Base-by-base conservation (phyloP, 1,140 invertebrate species). In the Drosophila neocordata region DNA sequence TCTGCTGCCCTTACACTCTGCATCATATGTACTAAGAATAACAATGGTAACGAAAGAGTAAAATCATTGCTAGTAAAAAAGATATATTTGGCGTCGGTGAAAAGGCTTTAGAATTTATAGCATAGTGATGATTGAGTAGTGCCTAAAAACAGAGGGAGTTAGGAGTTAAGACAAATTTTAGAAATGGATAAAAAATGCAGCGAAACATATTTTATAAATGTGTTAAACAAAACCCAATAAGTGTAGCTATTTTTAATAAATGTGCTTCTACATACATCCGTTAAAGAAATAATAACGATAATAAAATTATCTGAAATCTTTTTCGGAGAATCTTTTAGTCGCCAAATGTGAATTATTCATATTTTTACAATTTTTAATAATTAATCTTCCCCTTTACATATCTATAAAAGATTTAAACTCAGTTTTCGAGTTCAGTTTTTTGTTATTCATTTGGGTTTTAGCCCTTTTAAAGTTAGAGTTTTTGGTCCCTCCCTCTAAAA, bases 1-100 rank as follows among this genome's bases (percentile, higher is more conserved):
- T 88, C 55, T 91, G 90, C 66, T 91, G 90, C 52, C 85, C 85
- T 44, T 91, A 91, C 57, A 88, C 87, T 48, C 41, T 90, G 66
- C 88, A 90, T 12, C 63, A 78, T 55, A 90, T 57, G 89, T 90
- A 75, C 69, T 91, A 72, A 52, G 5, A 2, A 37, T 1, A 22
- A 35, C 8, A 62, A 38, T 3, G n/a, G 4, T 41, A 56, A 8
- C 24, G 18, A 53, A 34, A 34, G 31, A 13, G 37, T 51, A 37
- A 35, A 13, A 7, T 44, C 55, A 48, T 48, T 48, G 41, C 41
- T 59, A 35, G 12, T 48, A 22, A 27, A 13, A 35, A 48, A 48
- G 8, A n/a, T 3, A 18, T 18, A 2, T 0, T 34, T 7, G 13
- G 1, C 41, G 7, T 18, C 8, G 41, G 13, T 48, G 61, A 44